A percentile compares a stretch with the other conserved stretches of the same genome.
Conservation (phyloP, 2,113 vertebrate species). For the Aplodontia rufa region DNA sequence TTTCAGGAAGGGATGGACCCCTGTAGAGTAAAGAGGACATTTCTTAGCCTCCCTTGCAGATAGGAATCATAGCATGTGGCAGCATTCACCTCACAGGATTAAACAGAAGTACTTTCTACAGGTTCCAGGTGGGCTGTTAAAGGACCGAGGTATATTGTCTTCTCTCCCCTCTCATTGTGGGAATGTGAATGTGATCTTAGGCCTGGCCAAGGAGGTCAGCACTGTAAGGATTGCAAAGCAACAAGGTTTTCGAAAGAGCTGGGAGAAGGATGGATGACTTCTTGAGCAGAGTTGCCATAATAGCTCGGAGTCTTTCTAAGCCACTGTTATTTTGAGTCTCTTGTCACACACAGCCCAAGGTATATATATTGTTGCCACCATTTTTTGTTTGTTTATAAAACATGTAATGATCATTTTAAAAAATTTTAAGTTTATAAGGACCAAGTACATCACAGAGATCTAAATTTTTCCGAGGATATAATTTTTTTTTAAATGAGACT, state of each 20-base stretch:
- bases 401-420: background rate
- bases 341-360: background rate
- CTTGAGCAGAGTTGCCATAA: background rate
- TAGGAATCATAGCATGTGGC: background rate
- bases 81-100: background rate
- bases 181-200: background rate
- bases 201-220: background rate
- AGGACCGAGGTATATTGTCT: background rate
- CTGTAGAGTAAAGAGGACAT: background rate
- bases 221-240: background rate
- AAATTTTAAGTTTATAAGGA: slow-evolving; percentile 11
- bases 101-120: background rate
- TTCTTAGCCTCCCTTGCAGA: background rate
- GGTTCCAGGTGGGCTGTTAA: background rate
- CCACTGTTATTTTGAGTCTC: slow-evolving; percentile 16
- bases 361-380: background rate
- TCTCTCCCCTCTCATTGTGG: background rate
- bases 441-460: background rate
- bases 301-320: slow-evolving; percentile 18
- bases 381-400: slow-evolving; percentile 14
- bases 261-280: background rate
- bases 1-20: background rate
- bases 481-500: background rate
- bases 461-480: background rate
- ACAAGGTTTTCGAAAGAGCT: background rate